phyloP scores from a whole-genome alignment of 2,888 invertebrate species.

The Brachylomia viminalis region DNA sequence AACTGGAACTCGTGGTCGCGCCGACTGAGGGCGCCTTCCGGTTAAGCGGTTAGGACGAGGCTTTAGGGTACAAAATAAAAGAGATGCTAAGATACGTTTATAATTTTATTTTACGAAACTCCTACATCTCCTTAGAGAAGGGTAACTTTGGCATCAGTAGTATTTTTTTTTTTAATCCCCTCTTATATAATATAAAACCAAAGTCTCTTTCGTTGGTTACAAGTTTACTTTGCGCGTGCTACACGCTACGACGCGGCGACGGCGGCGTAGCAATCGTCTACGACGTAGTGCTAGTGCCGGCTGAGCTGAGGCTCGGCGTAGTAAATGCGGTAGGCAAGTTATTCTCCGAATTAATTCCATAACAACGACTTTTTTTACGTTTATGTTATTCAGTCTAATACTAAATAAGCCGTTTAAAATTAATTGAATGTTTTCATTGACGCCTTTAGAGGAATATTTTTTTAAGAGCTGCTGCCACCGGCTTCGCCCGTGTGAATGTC shows the following conservation, averaged over 20 bases:
- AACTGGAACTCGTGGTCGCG: background rate
- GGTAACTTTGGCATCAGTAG: background rate
- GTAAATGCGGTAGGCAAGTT: background rate
- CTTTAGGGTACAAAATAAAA: no score
- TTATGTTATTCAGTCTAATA: background rate
- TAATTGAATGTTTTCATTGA: background rate
- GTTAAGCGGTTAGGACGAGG: background rate
- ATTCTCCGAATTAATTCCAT: background rate
- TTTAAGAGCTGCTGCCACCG: background rate
- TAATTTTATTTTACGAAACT: background rate
- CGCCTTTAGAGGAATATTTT: background rate
- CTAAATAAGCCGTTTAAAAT: background rate
- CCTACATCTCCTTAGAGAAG: background rate
- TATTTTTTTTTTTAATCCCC: no score
- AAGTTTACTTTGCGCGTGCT: background rate
- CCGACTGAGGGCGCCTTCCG: background rate
- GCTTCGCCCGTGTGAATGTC: no score
- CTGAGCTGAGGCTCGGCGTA: background rate
- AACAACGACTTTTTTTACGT: background rate
- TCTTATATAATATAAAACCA: background rate
- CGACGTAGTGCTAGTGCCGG: conserved; percentile 6
- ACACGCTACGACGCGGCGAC: conserved; percentile 8
- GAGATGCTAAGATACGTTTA: background rate
- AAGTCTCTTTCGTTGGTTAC: background rate
- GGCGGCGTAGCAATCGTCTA: conserved; percentile 21